Percentiles rank a stretch among this genome's conserved stretches.
Evolutionary conservation across 2,888 invertebrate species (phyloP).

Genomic region (Athetis lepigone): DNA sequence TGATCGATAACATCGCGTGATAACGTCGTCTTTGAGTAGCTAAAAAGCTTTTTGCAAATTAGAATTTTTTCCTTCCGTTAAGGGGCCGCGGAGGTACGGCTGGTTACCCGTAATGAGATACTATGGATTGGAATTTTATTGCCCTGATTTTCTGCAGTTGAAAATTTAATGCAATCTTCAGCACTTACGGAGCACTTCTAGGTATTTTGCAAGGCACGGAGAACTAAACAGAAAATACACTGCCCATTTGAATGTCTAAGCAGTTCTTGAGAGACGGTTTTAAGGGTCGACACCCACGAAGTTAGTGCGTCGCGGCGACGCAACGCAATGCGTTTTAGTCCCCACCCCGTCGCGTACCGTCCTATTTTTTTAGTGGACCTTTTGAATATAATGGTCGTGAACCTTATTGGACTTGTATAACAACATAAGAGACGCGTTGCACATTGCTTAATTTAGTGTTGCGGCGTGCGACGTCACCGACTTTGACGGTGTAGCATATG

Average conservation of each 20-base stretch:
- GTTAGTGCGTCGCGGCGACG: background rate
- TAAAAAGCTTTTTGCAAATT: conserved; percentile 84
- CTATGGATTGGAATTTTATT: conserved; percentile 53
- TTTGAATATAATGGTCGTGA: too few species aligned
- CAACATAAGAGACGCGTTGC: background rate
- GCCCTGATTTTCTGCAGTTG: conserved; percentile 49
- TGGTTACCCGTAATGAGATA: conserved; percentile 44
- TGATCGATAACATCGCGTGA: conserved; percentile 84
- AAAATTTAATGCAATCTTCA: conserved; percentile 41
- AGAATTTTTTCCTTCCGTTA: conserved; percentile 70
- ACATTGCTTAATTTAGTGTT: background rate
- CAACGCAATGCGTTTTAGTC: background rate
- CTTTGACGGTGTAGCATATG: background rate
- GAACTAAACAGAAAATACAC: conserved; percentile 20
- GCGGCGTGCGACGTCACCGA: too few species aligned
- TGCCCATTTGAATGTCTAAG: background rate
- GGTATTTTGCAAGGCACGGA: background rate
- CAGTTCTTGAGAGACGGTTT: background rate
- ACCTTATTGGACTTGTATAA: too few species aligned
- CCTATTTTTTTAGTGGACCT: too few species aligned
- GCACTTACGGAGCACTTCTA: conserved; percentile 10
- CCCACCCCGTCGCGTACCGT: too few species aligned
- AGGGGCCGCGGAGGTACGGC: conserved; percentile 49
- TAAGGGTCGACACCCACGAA: background rate
- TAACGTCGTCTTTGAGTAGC: conserved; percentile 76